These are phyloP conservation scores for Eucera pruinosa DNA, from an alignment of 2,888 invertebrate genomes.

Conservation along the genomic window DNA sequence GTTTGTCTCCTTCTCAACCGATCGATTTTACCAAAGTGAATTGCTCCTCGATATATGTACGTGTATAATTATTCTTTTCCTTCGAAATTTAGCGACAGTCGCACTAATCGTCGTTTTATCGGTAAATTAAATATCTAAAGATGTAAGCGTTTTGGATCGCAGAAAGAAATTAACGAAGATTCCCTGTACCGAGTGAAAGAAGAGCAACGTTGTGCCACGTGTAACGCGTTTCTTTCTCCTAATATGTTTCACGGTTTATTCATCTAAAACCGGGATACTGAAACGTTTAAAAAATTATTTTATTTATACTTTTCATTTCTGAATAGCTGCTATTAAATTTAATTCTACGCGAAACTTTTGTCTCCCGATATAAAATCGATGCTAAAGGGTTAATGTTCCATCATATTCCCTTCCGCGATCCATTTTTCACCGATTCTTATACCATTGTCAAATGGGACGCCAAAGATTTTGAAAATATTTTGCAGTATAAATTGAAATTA, in stretches of 20 bases:
- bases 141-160: not conserved
- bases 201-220: slow-evolving; percentile 1
- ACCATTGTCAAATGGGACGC: slow-evolving; percentile 11
- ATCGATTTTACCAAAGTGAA: not conserved
- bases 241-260: too few species aligned
- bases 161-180: slow-evolving; percentile 31
- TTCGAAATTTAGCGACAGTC: slow-evolving; percentile 2
- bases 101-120: not conserved
- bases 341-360: too few species aligned
- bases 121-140: not conserved
- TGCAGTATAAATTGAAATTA: too few species aligned
- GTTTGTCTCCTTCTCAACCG: not conserved
- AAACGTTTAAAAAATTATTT: too few species aligned
- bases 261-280: too few species aligned
- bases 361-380: too few species aligned
- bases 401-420: slow-evolving; percentile 4
- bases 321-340: too few species aligned
- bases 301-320: too few species aligned
- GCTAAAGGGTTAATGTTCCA: not conserved
- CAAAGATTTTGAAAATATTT: not conserved
- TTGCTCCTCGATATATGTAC: not conserved
- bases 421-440: slow-evolving; percentile 7
- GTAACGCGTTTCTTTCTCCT: not conserved
- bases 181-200: not conserved
- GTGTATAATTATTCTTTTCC: not conserved